Evolutionary conservation across 2,113 vertebrate species (phyloP), one percentile per base, ranked within the genome.

Genomic region (Scomber colias): DNA sequence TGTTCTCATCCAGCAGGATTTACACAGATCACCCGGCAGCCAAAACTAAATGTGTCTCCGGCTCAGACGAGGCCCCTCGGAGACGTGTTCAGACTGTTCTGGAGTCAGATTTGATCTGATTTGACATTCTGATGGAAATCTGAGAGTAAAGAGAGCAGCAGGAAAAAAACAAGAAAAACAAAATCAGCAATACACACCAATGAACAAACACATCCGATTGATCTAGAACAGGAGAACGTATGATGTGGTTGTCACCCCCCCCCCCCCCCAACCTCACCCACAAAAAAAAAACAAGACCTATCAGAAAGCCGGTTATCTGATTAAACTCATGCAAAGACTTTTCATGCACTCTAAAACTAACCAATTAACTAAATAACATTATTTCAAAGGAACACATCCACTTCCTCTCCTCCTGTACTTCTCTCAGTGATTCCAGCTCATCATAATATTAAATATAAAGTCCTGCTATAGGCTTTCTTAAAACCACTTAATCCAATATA

Each of bases 401-500:
- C 21, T 0, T 67, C n/a, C 5, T 49, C 6, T 12, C 14, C 35
- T 40, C 8, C 9, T 40, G 6, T 40, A 9, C 3, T 15, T 48
- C 35, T n/a, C 49, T 49, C 9, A 57, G n/a, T 27, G 12, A 9
- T 24, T 64, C 15, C 5, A 68, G 21, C 17, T 24, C 9, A 30
- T 0, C 3, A 53, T 40, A 46, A 60, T 12, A 62, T 7, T 17
- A 40, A 50, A 15, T 51, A n/a, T 21, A 15, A 9, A 30, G 15
- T 27, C 8, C 71, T 4, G 8, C 2, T 11, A 1, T 21, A n/a
- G 15, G 16, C 95, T 96, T 96, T 96, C 95, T 11, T 11, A 95
- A 24, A 40, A 14, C 7, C 5, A 1, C 19, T 12, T 1, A 27
- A 51, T 7, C 1, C 4, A 73, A 59, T 16, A 6, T 15, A 57